These are phyloP conservation scores for Bolinopsis microptera DNA, from an alignment of 37 sponge, comb jelly and placozoan genomes.

Conservation along the genomic window DNA sequence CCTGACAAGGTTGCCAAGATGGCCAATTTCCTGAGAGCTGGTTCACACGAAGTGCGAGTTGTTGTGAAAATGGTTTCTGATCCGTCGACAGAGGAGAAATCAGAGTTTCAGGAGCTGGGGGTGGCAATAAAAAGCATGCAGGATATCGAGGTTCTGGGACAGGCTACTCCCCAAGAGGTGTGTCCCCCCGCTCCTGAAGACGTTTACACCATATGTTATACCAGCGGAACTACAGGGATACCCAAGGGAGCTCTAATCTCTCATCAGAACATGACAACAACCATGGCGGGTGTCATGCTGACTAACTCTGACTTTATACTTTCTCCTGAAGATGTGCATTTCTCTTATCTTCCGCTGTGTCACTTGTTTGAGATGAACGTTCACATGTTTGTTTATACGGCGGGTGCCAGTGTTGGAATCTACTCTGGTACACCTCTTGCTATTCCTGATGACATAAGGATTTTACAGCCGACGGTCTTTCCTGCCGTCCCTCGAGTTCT, in stretches of 20 bases:
- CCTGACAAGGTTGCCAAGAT: constrained; percentile 44
- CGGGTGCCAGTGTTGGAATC: constrained; percentile 79
- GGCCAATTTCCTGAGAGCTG: constrained; percentile 7
- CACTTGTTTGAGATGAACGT: constrained; percentile 89
- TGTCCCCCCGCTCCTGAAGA: neutral
- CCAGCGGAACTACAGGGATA: constrained; percentile 70
- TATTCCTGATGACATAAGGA: constrained; percentile 81
- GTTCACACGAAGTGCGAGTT: neutral
- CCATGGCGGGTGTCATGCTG: constrained; percentile 52
- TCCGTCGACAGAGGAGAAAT: neutral
- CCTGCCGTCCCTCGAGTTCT: constrained; percentile 93
- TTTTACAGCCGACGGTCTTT: constrained; percentile 87
- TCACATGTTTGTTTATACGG: constrained; percentile 70
- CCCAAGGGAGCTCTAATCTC: constrained; percentile 94
- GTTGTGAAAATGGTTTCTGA: constrained; percentile 25
- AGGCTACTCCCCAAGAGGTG: neutral
- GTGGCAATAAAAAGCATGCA: constrained; percentile 8
- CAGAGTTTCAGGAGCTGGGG: neutral
- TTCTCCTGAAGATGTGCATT: constrained; percentile 71
- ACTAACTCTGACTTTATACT: constrained; percentile 35
- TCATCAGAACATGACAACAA: constrained; percentile 76
- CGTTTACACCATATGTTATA: constrained; percentile 56
- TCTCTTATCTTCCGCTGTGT: constrained; percentile 96
- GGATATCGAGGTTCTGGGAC: neutral
- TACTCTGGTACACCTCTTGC: constrained; percentile 83